Evolutionary conservation across 2,888 invertebrate species (phyloP).

Genomic region (Achlya flavicornis): DNA sequence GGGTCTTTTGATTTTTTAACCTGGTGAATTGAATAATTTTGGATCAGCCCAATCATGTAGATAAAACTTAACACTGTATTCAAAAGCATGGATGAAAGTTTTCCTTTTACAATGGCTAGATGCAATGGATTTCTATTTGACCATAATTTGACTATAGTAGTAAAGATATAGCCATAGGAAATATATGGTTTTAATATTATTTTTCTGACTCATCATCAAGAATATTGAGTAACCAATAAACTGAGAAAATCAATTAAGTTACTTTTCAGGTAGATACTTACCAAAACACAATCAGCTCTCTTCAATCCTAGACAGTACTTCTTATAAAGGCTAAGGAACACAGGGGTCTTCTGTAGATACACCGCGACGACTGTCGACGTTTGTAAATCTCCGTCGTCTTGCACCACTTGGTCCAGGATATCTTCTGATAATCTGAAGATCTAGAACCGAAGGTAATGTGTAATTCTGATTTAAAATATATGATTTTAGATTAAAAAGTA

Average conservation of each 20-base stretch:
- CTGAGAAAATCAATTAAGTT: neutral
- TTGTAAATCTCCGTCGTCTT: constrained; percentile 89
- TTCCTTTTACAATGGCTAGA: too few relatives aligned
- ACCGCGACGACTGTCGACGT: constrained; percentile 87
- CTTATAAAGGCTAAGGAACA: constrained; percentile 90
- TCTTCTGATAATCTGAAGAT: constrained; percentile 91
- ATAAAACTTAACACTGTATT: too few relatives aligned
- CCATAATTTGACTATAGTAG: too few relatives aligned
- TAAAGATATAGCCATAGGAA: too few relatives aligned
- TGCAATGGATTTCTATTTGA: too few relatives aligned
- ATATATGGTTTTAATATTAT: too few relatives aligned
- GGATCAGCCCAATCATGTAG: neutral
- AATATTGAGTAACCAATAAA: too few relatives aligned
- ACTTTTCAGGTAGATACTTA: constrained; percentile 48
- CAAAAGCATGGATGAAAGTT: too few relatives aligned
- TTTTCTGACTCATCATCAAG: too few relatives aligned
- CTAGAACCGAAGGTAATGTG: constrained; percentile 60
- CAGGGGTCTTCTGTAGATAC: constrained; percentile 89
- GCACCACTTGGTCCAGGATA: constrained; percentile 88
- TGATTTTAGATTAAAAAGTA: too few relatives aligned
- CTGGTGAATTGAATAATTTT: constrained; percentile 44
- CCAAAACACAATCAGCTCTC: constrained; percentile 93
- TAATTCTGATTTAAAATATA: too few relatives aligned
- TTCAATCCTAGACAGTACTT: constrained; percentile 93
- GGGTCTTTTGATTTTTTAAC: constrained; percentile 88